A percentile compares a stretch with the other conserved stretches of the same genome.
Evolutionary conservation across 2,113 vertebrate species (phyloP).

Genomic region (Microcebus ravelobensis): DNA sequence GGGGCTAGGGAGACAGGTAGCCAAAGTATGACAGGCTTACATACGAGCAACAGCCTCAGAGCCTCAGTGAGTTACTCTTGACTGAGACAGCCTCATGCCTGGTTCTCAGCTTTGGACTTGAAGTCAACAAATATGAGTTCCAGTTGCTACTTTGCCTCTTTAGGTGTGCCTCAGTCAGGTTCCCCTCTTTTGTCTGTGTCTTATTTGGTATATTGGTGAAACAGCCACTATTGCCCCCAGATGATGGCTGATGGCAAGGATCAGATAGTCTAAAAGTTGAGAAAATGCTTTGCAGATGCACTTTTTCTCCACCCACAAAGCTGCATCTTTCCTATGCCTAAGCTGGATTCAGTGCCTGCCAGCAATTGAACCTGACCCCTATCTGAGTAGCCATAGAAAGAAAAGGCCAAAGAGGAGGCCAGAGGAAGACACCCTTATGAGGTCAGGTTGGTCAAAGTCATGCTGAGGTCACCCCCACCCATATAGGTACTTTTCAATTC

Average conservation of each 20-base stretch:
- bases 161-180: not conserved
- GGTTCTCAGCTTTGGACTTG: slow-evolving; percentile 37
- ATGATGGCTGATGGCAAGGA: not conserved
- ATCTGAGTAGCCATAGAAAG: not conserved
- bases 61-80: not conserved
- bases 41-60: not conserved
- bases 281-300: slow-evolving; percentile 23
- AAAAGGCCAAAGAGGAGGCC: not conserved
- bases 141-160: not conserved
- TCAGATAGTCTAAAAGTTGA: not conserved
- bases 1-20: not conserved
- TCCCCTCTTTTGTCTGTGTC: not conserved
- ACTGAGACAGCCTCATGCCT: not conserved
- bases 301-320: not conserved
- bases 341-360: not conserved
- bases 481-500: slow-evolving; percentile 34
- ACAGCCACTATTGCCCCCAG: not conserved
- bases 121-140: slow-evolving; percentile 33
- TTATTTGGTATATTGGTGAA: slow-evolving; percentile 12
- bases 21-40: not conserved
- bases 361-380: not conserved
- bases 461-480: not conserved
- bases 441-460: not conserved
- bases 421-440: not conserved
- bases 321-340: not conserved